A percentile compares a stretch with the other conserved stretches of the same genome.
Conservation (phyloP, 92 coral and sea anemone species). For the Paragorgia papillata region DNA sequence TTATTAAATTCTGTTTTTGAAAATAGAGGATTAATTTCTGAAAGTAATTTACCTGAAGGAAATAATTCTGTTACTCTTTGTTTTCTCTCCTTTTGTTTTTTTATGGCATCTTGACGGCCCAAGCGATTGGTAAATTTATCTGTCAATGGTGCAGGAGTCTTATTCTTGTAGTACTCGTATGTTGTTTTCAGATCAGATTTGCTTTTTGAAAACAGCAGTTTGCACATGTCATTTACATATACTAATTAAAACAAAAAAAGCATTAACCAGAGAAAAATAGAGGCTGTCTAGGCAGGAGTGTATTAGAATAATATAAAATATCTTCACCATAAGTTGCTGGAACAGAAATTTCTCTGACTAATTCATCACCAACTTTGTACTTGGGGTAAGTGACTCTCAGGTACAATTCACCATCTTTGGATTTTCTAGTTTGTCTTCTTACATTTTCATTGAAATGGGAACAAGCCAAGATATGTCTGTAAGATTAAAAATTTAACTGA, state of each 20-base stretch:
- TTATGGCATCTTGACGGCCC: constrained; percentile 10
- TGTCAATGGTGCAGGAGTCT: constrained; percentile 14
- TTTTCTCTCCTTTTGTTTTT: constrained; percentile 3
- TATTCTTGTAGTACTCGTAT: neutral
- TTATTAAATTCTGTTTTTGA: too few species aligned
- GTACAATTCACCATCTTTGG: neutral
- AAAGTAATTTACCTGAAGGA: constrained; percentile 36
- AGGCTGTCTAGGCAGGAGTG: neutral
- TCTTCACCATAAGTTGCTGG: constrained; percentile 40
- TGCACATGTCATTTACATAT: constrained; percentile 4
- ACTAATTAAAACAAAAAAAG: neutral
- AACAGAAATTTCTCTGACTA: constrained; percentile 42
- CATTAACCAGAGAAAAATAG: neutral
- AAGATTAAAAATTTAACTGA: neutral
- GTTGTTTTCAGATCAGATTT: constrained; percentile 8
- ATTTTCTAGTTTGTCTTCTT: constrained; percentile 16
- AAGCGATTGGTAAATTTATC: neutral
- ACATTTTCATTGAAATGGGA: constrained; percentile 53
- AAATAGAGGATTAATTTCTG: too few species aligned
- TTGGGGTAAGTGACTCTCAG: constrained; percentile 19
- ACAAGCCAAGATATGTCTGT: constrained; percentile 52
- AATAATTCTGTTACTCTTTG: neutral
- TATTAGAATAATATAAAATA: too few species aligned
- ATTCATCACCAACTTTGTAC: constrained; percentile 29
- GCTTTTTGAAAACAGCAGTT: neutral